Base-by-base conservation (phyloP, 1,140 invertebrate species). In the Zaprionus capensis region DNA sequence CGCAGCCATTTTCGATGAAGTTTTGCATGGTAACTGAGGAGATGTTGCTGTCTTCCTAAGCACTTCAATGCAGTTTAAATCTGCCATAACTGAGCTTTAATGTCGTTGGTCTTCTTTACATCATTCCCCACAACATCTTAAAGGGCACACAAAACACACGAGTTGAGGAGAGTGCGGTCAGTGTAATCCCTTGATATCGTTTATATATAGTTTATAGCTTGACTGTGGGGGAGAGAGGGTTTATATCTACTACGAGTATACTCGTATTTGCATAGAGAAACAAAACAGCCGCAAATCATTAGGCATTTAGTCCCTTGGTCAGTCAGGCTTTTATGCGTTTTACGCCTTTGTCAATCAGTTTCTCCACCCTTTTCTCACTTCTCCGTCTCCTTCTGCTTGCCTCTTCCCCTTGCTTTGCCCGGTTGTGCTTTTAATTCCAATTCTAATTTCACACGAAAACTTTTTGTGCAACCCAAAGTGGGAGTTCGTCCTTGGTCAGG, bases 361-460 rank as follows among this genome's bases (percentile, higher is more conserved):
- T 11, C 55, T 15, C 2, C 14, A 11, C n/a, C 56, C 17, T 11
- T 58, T 58, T 55, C 14, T 5, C n/a, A 4, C 53, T 31, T 36
- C n/a, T 5, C 28, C 6, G 6, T 31, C 28, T 31, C 28, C 28
- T 7, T 9, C 28, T 31, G 28, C 28, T 9, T 55, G 22, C n/a
- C 4, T 24, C 11, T 12, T 51, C 20, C n/a, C 17, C 46, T 20
- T 28, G 5, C 14, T 41, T 28, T 55, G 53, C 71, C 59, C 72
- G 61, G 72, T 81, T 76, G 78, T 88, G 66, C 81, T 81, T 78
- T 87, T 88, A 88, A 88, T 87, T 84, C 57, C 71, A 83, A 87
- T 81, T 88, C 79, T 76, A 79, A 84, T 87, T 88, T 88, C 78
- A 87, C 84, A 88, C 84, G 75, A 81, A 88, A 87, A 88, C 78